These are phyloP conservation scores for Dallia pectoralis DNA, from an alignment of 2,797 vertebrate genomes.

Conservation along the genomic window DNA sequence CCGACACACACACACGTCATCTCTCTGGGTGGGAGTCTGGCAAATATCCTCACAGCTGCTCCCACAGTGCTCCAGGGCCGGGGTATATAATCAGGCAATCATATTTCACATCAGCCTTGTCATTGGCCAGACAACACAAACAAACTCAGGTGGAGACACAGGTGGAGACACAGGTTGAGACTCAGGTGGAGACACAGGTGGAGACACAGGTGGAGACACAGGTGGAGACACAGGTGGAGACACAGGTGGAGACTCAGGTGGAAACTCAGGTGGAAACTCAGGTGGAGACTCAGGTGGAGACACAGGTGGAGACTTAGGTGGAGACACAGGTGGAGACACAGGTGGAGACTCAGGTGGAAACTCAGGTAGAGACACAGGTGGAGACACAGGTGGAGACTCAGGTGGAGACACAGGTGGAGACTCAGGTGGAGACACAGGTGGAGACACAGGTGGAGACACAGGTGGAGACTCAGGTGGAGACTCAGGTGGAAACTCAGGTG, in stretches of 20 bases:
- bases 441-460: no score
- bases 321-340: no score
- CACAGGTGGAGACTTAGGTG: not conserved
- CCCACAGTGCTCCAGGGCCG: not conserved
- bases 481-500: not conserved
- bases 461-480: no score
- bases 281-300: slow-evolving; percentile 4
- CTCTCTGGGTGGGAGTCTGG: not conserved
- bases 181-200: not conserved
- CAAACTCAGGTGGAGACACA: not conserved
- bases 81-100: not conserved
- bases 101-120: not conserved
- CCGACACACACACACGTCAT: not conserved
- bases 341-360: no score
- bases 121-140: not conserved
- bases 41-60: not conserved
- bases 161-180: no score
- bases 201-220: not conserved
- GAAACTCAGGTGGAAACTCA: no score
- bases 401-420: no score
- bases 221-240: no score
- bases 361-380: no score
- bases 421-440: no score
- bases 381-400: not conserved
- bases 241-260: no score